Conservation (phyloP, 2,797 vertebrate species). For the Sardinella longiceps region DNA sequence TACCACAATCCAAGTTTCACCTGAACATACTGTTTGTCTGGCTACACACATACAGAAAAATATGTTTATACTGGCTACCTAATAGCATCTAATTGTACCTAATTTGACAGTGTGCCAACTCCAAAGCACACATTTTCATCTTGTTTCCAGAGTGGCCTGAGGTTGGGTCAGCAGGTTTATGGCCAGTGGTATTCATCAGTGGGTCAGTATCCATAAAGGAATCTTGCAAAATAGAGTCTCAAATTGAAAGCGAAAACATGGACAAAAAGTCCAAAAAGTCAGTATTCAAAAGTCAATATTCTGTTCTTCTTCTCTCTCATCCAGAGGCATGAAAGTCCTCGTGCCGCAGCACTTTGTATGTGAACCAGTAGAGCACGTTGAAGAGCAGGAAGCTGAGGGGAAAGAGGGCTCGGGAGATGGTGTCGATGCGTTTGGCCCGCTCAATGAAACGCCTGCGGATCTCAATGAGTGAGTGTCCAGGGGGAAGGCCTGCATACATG, state of each 20-base stretch:
- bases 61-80: background rate
- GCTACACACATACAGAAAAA: background rate
- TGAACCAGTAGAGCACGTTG: constrained; percentile 93
- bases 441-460: constrained; percentile 81
- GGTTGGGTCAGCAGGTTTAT: background rate
- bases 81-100: too few species aligned
- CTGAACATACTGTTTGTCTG: background rate
- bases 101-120: background rate
- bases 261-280: constrained; percentile 30
- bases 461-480: constrained; percentile 76
- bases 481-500: constrained; percentile 75
- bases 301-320: constrained; percentile 59
- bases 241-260: constrained; percentile 41
- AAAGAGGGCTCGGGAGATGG: constrained; percentile 87
- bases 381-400: constrained; percentile 94
- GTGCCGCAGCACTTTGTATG: constrained; percentile 88
- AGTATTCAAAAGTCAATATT: background rate
- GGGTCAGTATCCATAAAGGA: background rate
- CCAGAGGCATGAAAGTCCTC: constrained; percentile 79
- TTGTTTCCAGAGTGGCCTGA: background rate
- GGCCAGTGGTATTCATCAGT: background rate
- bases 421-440: constrained; percentile 90
- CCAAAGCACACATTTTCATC: background rate
- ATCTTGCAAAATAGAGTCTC: background rate
- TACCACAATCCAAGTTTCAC: background rate